These are phyloP conservation scores for Oreochromis grahami DNA, from an alignment of 2,797 vertebrate species.

Conservation along the genomic window DNA sequence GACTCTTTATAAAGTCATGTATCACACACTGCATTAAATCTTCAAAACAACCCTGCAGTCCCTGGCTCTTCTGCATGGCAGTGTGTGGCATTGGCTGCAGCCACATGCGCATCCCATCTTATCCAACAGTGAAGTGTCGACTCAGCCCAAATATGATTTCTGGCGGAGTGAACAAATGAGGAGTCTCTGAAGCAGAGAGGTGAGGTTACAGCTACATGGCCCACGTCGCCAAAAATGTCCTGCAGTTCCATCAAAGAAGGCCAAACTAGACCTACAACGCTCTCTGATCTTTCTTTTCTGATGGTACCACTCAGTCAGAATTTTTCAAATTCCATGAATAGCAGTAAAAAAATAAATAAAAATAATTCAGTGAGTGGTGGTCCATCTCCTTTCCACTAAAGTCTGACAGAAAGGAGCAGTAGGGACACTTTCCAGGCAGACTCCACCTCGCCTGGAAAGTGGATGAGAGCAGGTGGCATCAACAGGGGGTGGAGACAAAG, in stretches of 20 bases:
- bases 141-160: conserved; percentile 9
- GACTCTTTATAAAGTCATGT: neutral
- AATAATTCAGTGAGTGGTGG: neutral
- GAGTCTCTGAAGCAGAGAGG: conserved; percentile 28
- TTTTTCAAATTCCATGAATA: neutral
- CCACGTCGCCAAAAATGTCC: neutral
- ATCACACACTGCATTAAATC: neutral
- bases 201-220: neutral
- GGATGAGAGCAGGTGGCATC: neutral
- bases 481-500: neutral
- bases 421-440: neutral
- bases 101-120: conserved; percentile 35
- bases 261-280: neutral
- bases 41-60: neutral
- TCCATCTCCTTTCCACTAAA: neutral
- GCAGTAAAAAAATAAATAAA: neutral
- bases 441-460: neutral
- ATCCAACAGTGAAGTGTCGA: conserved; percentile 55
- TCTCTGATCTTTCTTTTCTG: neutral
- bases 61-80: neutral
- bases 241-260: conserved; percentile 1
- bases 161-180: conserved; percentile 23
- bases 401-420: neutral
- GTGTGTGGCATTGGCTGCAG: conserved; percentile 11
- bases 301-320: neutral